Percentiles rank a stretch among this genome's conserved stretches.
phyloP scores from a whole-genome alignment of 2,113 vertebrate species.

The Piaya cayana region DNA sequence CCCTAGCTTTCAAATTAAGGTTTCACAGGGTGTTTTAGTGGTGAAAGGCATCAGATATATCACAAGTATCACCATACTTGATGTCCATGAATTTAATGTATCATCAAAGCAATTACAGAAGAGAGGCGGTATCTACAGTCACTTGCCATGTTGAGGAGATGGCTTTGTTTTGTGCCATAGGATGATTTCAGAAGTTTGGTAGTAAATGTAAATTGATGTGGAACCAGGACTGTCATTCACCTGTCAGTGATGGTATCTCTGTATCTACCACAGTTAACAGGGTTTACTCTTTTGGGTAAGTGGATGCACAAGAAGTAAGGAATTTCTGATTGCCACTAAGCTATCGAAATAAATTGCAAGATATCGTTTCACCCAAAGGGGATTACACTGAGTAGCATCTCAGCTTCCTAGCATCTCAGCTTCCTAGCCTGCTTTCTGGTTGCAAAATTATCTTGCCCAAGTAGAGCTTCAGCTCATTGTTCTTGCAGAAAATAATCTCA shows the following conservation, averaged over 20 bases:
- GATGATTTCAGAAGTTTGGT: background rate
- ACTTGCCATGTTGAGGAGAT: background rate
- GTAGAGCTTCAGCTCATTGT: background rate
- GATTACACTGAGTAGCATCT: background rate
- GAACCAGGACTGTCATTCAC: background rate
- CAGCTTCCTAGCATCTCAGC: background rate
- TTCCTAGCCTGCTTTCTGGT: background rate
- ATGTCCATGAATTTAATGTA: no score
- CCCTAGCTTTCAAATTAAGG: no score
- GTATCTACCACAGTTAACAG: background rate
- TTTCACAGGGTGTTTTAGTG: no score
- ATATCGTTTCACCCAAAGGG: background rate
- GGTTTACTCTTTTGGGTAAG: background rate
- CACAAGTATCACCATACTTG: no score
- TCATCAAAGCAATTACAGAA: background rate
- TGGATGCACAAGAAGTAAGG: background rate
- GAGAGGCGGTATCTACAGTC: background rate
- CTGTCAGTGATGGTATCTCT: background rate
- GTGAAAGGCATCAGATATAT: no score
- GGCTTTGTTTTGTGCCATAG: background rate
- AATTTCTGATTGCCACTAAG: background rate
- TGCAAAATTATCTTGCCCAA: background rate
- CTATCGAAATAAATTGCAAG: background rate
- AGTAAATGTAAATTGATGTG: background rate
- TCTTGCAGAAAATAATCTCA: background rate